A percentile compares a stretch with the other conserved stretches of the same genome.
These are phyloP conservation scores for Tipula vernalis DNA, from an alignment of 2,888 invertebrate species.

Conservation along the genomic window DNA sequence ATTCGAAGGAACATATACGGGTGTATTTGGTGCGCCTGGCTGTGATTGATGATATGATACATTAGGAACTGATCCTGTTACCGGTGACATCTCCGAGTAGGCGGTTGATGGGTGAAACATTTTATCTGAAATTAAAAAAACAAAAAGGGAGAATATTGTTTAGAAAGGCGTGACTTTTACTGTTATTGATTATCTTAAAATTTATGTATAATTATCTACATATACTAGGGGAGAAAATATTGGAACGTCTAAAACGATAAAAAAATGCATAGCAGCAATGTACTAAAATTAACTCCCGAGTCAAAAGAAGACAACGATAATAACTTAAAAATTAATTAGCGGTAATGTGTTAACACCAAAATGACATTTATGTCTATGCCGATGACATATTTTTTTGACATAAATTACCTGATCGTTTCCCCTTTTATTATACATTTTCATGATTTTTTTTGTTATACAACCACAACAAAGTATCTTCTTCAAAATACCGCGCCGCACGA, in stretches of 20 bases:
- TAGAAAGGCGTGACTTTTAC: neutral
- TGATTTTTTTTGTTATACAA: neutral
- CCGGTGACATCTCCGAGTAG: slow-evolving; percentile 28
- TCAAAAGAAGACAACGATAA: neutral
- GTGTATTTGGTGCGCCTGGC: slow-evolving; percentile 31
- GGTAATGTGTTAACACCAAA: slow-evolving; percentile 6
- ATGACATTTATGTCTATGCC: slow-evolving; percentile 7
- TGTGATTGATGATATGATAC: slow-evolving; percentile 31
- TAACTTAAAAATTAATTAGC: neutral
- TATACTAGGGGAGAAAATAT: neutral
- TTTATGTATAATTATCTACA: neutral
- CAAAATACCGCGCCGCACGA: neutral
- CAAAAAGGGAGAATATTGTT: neutral
- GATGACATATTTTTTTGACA: slow-evolving; percentile 9
- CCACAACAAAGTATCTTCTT: neutral
- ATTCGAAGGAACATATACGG: slow-evolving; percentile 57
- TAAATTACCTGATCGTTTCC: slow-evolving; percentile 7
- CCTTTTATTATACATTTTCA: neutral
- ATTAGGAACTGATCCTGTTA: slow-evolving; percentile 24
- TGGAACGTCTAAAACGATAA: neutral
- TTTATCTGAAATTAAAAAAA: slow-evolving; percentile 15
- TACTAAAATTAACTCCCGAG: neutral
- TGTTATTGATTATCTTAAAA: neutral
- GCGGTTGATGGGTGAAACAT: slow-evolving; percentile 35
- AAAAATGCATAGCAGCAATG: neutral